Percentiles rank a stretch among this genome's conserved stretches.
phyloP scores from a whole-genome alignment of 2,113 vertebrate genomes.

The Antechinus flavipes region DNA sequence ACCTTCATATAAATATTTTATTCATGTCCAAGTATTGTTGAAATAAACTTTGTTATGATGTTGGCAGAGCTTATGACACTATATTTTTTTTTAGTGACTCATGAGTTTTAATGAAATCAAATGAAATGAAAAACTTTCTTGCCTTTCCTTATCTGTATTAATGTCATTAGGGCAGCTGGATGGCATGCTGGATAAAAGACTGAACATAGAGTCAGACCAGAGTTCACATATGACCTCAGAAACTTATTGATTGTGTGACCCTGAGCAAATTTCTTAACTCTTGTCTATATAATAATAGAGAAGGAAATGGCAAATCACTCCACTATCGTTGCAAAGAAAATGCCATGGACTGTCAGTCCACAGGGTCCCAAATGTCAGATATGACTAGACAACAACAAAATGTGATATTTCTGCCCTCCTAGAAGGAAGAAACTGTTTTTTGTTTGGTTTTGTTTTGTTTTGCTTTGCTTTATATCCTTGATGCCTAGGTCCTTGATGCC shows the following conservation, averaged over 20 bases:
- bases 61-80: neutral
- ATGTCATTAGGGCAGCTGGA: neutral
- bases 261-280: neutral
- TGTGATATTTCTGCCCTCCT: neutral
- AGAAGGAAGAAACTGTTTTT: neutral
- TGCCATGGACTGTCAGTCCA: neutral
- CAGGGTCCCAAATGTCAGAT: neutral
- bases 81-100: neutral
- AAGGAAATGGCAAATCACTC: neutral
- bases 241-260: neutral
- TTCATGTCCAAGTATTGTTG: conserved; percentile 77
- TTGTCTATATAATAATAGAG: neutral
- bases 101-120: neutral
- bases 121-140: neutral
- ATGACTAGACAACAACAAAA: neutral
- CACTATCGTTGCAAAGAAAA: neutral
- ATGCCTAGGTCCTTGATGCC: neutral
- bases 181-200: neutral
- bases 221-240: neutral
- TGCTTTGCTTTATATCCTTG: neutral
- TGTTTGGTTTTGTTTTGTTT: neutral
- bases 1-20: conserved; percentile 79
- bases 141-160: neutral
- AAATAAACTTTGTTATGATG: conserved; percentile 78
- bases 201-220: neutral